Conservation (phyloP, 1,140 invertebrate genomes). For the Choristoneura fumiferana region DNA sequence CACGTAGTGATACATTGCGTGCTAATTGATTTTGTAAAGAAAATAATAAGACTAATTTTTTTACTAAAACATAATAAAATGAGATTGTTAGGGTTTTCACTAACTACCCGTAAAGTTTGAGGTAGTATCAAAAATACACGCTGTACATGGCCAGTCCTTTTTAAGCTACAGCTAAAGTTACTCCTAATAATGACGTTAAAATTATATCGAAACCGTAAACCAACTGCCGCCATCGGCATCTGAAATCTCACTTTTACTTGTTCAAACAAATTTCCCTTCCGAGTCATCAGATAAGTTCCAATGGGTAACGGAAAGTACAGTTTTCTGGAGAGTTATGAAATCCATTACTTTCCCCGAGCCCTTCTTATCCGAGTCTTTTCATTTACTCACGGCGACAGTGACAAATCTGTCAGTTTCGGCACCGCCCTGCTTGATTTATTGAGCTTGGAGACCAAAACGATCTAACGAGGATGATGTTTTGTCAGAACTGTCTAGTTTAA, state of each 20-base stretch:
- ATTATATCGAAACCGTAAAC: too few relatives aligned
- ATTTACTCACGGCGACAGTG: slow-evolving; percentile 35
- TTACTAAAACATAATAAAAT: too few relatives aligned
- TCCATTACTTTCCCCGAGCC: slow-evolving; percentile 19
- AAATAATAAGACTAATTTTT: too few relatives aligned
- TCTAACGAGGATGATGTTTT: slow-evolving; percentile 23
- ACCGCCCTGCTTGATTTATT: slow-evolving; percentile 27
- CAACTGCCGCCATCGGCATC: not conserved
- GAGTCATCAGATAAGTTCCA: slow-evolving; percentile 6
- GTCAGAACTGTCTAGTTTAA: not conserved
- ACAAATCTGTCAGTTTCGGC: slow-evolving; percentile 38
- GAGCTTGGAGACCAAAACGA: slow-evolving; percentile 4
- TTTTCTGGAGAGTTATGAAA: slow-evolving; percentile 28
- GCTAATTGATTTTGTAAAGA: too few relatives aligned
- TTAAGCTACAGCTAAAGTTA: too few relatives aligned
- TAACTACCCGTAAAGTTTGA: too few relatives aligned
- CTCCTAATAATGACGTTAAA: too few relatives aligned
- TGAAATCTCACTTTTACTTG: too few relatives aligned
- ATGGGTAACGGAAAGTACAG: slow-evolving; percentile 17
- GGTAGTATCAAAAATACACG: too few relatives aligned
- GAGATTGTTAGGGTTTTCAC: too few relatives aligned
- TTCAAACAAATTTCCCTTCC: not conserved
- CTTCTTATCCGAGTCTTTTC: slow-evolving; percentile 29
- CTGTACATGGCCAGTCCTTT: too few relatives aligned
- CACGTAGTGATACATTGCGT: too few relatives aligned